Conservation (phyloP, 1,140 invertebrate genomes). For the Sycobia sp. region DNA sequence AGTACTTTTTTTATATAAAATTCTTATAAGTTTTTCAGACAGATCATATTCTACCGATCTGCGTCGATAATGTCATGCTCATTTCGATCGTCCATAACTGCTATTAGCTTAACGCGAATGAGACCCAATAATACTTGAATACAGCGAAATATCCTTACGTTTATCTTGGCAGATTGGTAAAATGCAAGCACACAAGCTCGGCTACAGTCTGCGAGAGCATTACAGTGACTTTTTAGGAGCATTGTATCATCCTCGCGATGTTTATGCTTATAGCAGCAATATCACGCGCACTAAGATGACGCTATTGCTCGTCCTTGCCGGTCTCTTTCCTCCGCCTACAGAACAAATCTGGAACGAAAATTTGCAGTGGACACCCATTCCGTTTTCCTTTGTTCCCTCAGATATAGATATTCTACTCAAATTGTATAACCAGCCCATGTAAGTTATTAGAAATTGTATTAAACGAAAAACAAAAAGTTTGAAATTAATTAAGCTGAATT, state of each 20-base stretch:
- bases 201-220: conserved; percentile 59
- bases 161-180: conserved; percentile 65
- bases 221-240: conserved; percentile 61
- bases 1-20: too few species aligned
- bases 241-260: conserved; percentile 58
- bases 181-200: conserved; percentile 53
- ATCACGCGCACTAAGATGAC: conserved; percentile 67
- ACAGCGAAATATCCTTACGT: too few species aligned
- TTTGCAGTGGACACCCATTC: conserved; percentile 52
- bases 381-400: conserved; percentile 37
- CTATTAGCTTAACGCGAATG: too few species aligned
- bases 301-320: conserved; percentile 62
- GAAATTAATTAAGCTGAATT: too few species aligned
- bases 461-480: too few species aligned
- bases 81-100: too few species aligned
- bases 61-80: too few species aligned
- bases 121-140: too few species aligned
- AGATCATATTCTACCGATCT: too few species aligned
- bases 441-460: too few species aligned
- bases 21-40: too few species aligned
- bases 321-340: conserved; percentile 61
- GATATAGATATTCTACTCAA: conserved; percentile 42
- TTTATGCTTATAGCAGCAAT: conserved; percentile 59
- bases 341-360: conserved; percentile 59
- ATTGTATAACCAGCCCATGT: too few species aligned